Evolutionary conservation across 2,797 vertebrate genomes (phyloP), one percentile per base, ranked within the genome.

Genomic region (Myotis planiceps): DNA sequence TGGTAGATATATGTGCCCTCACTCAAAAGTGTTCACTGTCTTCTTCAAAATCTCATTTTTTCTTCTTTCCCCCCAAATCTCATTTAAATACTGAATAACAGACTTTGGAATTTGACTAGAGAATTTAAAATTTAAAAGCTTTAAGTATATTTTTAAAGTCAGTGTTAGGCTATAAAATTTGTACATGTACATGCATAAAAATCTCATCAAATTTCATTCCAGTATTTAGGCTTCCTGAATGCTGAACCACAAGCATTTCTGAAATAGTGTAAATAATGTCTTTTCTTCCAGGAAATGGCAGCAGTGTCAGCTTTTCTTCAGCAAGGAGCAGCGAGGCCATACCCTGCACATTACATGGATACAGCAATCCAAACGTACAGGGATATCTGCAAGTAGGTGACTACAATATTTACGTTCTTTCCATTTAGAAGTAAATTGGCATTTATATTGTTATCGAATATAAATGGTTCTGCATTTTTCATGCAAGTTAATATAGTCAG

Each of bases 261-360:
- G 55, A 93, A 90, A 34, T 75, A 66, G 1, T 79, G 74, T 84
- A 79, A 81, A 53, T 66, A 39, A 88, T 80, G 12, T 85, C 8
- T 97, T 89, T 97, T 85, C 6, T 92, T 98, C 37, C 91, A 99
- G 99, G 99, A 99, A 98, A 99, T 99, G 99, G 99, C 99, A 94
- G 99, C 99, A 0, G 99, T 99, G 37, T 99, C 99, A 6, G 99
- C 99, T 51, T 99, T 99, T 97, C 99, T 99, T 90, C 99, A 99
- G 91, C 98, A 98, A 53, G 99, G 99, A 96, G 99, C 99, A 91
- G 99, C 99, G 19, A 99, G 99, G 88, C 99, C 99, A 0, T 99
- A 99, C 91, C 99, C 99, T 84, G 99, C 99, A 53, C 99, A 99
- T 98, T 99, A 99, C 94, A 99, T 99, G 99, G 99, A 99, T 96